Conservation (phyloP, 1,140 invertebrate genomes). For the silkworm (Bombyx mori) region ASM3026992v2 NC_085118.1:8815501-8816000, state of each 20-base stretch:
- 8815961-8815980: slow-evolving; percentile 71
- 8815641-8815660: slow-evolving; percentile 65
- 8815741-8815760: neutral
- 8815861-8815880: slow-evolving; percentile 77
- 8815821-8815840: slow-evolving; percentile 76
- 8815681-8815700: slow-evolving; percentile 73
- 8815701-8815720: slow-evolving; percentile 67
- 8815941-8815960: slow-evolving; percentile 73
- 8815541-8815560: too few relatives aligned
- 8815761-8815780: neutral
- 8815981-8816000: slow-evolving; percentile 79
- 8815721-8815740: slow-evolving; percentile 16
- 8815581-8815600: slow-evolving; percentile 74
- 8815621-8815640: slow-evolving; percentile 74
- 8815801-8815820: slow-evolving; percentile 71
- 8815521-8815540: too few relatives aligned
- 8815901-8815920: slow-evolving; percentile 79
- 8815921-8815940: slow-evolving; percentile 72
- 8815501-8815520: too few relatives aligned
- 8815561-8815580: too few relatives aligned
- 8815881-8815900: slow-evolving; percentile 71
- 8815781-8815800: slow-evolving; percentile 2
- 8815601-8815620: slow-evolving; percentile 80
- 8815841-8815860: slow-evolving; percentile 72
- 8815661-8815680: slow-evolving; percentile 71